Evolutionary conservation across 2,797 vertebrate species (phyloP).

Genomic region (Arnoldichthys spilopterus): DNA sequence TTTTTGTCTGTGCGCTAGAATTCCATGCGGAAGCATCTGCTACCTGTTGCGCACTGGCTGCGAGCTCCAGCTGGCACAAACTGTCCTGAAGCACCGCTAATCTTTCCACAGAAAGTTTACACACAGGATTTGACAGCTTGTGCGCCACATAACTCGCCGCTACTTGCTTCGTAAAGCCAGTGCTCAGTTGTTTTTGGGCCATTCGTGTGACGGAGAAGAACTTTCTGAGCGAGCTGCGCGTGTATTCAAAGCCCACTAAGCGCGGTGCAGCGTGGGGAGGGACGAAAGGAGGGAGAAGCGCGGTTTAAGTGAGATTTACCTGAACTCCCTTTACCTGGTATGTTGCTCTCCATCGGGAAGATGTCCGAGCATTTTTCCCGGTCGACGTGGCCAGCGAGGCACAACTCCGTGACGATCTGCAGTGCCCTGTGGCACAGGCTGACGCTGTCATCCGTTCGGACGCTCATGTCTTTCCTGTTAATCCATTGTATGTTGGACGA

Average conservation of each 20-base stretch:
- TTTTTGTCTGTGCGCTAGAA: too few species aligned
- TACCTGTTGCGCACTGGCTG: slow-evolving; percentile 35
- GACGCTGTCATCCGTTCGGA: slow-evolving; percentile 86
- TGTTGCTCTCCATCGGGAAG: slow-evolving; percentile 86
- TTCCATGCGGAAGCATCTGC: neutral
- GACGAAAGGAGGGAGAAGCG: neutral
- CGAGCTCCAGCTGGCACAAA: neutral
- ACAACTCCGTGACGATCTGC: slow-evolving; percentile 94
- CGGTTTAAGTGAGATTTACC: slow-evolving; percentile 76
- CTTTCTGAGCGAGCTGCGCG: neutral
- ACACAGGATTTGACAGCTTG: neutral
- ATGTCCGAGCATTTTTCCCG: slow-evolving; percentile 92
- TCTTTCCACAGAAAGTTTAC: neutral
- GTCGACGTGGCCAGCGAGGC: slow-evolving; percentile 91
- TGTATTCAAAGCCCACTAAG: neutral
- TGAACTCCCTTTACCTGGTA: slow-evolving; percentile 87
- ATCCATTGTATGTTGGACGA: slow-evolving; percentile 82
- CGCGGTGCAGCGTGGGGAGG: too few species aligned
- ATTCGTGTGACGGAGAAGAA: neutral
- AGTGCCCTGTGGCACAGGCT: slow-evolving; percentile 95
- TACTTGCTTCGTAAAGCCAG: neutral
- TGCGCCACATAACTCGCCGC: too few species aligned
- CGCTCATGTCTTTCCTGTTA: slow-evolving; percentile 88
- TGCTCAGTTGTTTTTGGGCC: neutral
- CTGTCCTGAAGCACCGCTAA: neutral